Base-by-base conservation (phyloP, 2,113 vertebrate species). In the Galeopterus variegatus region DNA sequence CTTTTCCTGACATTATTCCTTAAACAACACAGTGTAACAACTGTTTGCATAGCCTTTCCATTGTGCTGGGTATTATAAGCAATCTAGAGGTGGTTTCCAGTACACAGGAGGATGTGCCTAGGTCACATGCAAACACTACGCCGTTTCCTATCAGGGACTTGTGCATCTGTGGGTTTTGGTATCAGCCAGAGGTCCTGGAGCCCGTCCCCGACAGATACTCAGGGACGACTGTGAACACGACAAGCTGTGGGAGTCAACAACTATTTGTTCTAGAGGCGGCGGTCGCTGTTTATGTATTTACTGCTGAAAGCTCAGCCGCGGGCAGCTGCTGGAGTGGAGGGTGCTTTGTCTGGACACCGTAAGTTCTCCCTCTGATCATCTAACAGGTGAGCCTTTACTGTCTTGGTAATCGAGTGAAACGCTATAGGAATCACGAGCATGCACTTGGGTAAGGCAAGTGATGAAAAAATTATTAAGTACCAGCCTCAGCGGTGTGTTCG, bases 401-500 rank as follows among this genome's bases (percentile, higher is more conserved):
- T 62, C 18, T 17, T 6, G 33, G 0, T 8, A 3, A 5, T 24
- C 4, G 21, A 4, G 23, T 2, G 10, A 36, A 5, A 10, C 13
- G 65, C 9, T 1, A 12, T 8, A 0, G 14, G 52, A 23, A 14
- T 10, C 76, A 1, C 1, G 4, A 11, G 15, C 1, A 1, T 18
- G 48, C 62, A 7, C 4, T 15, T 41, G 17, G 60, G 45, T 26
- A 1, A 28, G 73, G 2, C 24, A 4, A 26, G 24, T 1, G 8
- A 19, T 14, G 24, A 14, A 13, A 52, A 33, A 6, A 8, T 1
- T 1, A 11, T 7, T 3, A 5, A 9, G 17, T 14, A 14, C 2
- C 1, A 17, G 26, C 15, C 41, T 28, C 0, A 8, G 41, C 41
- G 8, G 8, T 2, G 0, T 24, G 0, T 2, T 5, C 33, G 3